Evolutionary conservation across 2,888 invertebrate species (phyloP).

Genomic region (Alloplasta piceator): DNA sequence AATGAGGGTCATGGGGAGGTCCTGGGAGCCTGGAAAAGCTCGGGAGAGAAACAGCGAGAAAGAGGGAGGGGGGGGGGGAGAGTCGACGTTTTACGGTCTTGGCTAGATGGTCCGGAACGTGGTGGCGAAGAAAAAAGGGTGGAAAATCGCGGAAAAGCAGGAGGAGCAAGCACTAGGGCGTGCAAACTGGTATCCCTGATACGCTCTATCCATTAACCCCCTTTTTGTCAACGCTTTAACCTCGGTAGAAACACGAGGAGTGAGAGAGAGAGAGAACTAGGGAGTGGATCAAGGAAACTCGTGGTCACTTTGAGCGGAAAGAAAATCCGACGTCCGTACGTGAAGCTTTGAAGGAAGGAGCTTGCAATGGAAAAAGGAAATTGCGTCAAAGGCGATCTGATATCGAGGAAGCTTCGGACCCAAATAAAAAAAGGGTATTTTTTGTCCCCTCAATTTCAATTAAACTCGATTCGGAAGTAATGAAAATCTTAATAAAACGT

Average conservation of each 20-base stretch:
- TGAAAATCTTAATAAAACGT: no score
- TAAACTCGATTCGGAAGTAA: no score
- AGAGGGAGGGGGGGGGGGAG: conserved; percentile 57
- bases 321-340: background rate
- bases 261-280: conserved; percentile 12
- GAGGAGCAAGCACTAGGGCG: conserved; percentile 47
- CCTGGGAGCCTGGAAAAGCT: conserved; percentile 20
- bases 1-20: conserved; percentile 38
- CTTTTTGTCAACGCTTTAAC: conserved; percentile 62
- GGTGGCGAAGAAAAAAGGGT: conserved; percentile 72
- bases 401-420: no score
- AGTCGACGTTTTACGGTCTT: conserved; percentile 76
- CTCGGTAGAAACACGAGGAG: conserved; percentile 2
- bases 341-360: background rate
- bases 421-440: no score
- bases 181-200: conserved; percentile 67
- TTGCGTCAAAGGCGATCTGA: no score
- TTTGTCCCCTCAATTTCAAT: no score
- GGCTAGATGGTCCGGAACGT: conserved; percentile 77
- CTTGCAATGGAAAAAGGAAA: no score
- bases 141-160: conserved; percentile 58
- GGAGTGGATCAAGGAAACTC: conserved; percentile 30
- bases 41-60: conserved; percentile 40
- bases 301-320: background rate
- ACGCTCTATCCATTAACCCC: conserved; percentile 75